Evolutionary conservation across 2,888 invertebrate genomes (phyloP).

Genomic region (Brenthis daphne): DNA sequence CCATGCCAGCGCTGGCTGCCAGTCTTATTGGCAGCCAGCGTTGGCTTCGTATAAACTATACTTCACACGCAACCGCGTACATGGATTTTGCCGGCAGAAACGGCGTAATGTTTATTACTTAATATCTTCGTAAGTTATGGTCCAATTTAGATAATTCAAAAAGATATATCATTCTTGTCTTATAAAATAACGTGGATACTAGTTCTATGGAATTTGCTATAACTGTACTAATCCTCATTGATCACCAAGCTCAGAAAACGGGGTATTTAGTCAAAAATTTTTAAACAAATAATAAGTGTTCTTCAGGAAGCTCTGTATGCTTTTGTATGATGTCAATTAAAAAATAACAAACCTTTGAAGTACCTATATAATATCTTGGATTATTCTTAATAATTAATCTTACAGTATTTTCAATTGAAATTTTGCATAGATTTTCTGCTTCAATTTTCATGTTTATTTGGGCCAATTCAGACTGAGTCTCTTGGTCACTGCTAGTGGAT

Average conservation of each 20-base stretch:
- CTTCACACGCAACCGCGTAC: no score
- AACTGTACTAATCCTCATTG: constrained; percentile 18
- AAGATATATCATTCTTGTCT: no score
- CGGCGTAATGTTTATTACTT: no score
- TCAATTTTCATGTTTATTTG: background rate
- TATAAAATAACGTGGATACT: no score
- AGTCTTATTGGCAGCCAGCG: no score
- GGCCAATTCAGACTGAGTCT: background rate
- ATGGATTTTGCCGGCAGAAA: no score
- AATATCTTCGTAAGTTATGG: no score
- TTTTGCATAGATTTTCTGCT: background rate
- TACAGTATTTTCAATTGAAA: background rate
- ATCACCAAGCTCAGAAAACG: constrained; percentile 34
- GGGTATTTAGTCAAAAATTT: constrained; percentile 35
- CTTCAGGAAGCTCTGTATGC: constrained; percentile 19
- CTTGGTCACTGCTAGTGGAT: no score
- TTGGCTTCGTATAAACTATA: no score
- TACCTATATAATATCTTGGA: constrained; percentile 30
- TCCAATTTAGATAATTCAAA: no score
- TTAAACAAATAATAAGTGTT: constrained; percentile 34
- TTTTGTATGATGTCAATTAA: constrained; percentile 32
- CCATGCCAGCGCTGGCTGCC: no score
- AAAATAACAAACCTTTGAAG: constrained; percentile 28
- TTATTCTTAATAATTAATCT: constrained; percentile 23
- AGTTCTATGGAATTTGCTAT: no score